phyloP scores from a whole-genome alignment of 2,888 invertebrate species.

The Polymixis flavicincta region DNA sequence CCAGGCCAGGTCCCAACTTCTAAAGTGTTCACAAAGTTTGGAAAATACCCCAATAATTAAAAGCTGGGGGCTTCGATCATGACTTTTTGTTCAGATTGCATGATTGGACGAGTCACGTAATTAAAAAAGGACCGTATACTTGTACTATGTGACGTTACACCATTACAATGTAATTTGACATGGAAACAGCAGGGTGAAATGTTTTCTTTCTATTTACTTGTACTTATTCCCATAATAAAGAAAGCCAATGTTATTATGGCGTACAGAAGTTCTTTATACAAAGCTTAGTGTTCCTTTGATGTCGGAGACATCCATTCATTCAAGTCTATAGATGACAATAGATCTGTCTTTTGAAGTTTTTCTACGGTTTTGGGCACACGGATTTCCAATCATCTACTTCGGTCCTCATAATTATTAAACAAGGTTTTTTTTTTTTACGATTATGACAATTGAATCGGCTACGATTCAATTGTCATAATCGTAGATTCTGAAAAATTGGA shows the following conservation, averaged over 20 bases:
- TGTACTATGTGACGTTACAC: conserved; percentile 41
- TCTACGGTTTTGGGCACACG: conserved; percentile 69
- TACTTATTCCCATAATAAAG: conserved; percentile 70
- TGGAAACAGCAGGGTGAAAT: conserved; percentile 47
- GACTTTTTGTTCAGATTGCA: conserved; percentile 72
- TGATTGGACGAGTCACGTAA: conserved; percentile 74
- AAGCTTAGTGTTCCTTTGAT: conserved; percentile 76
- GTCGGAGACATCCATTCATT: conserved; percentile 75
- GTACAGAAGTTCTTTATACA: conserved; percentile 71
- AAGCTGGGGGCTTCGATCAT: conserved; percentile 75
- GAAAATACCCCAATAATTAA: conserved; percentile 87
- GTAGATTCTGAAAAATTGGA: background rate
- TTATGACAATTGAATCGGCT: conserved; percentile 13
- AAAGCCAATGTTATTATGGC: conserved; percentile 75
- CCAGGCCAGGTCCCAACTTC: conserved; percentile 84
- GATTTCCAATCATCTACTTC: conserved; percentile 72
- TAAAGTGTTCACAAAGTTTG: conserved; percentile 86
- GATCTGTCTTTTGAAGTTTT: conserved; percentile 75
- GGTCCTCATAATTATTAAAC: conserved; percentile 34
- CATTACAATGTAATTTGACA: conserved; percentile 47
- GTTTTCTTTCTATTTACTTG: conserved; percentile 61
- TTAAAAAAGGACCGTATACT: conserved; percentile 66
- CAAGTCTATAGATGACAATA: conserved; percentile 76
- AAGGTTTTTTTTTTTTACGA: background rate
- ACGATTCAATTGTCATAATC: background rate